Base-by-base conservation (phyloP, 2,888 invertebrate genomes). In the Lithophane ornitopus region DNA sequence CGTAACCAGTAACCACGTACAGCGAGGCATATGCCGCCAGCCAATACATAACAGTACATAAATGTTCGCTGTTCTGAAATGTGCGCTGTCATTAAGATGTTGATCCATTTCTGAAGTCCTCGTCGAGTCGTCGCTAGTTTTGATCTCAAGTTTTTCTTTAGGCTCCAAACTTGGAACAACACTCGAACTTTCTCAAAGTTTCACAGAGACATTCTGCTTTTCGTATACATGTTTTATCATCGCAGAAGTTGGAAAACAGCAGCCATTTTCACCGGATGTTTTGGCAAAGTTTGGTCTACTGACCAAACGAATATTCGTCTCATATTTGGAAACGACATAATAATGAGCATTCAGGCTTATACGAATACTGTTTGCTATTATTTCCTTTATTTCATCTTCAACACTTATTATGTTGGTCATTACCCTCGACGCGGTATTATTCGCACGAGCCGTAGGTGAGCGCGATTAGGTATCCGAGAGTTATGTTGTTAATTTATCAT, bases 91-190 rank as follows among this genome's bases (percentile, higher is more conserved):
- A 87, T 87, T 82, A 85, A 77, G 85, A 87, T 78, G 76, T 85
- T 85, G 80, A 82, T 78, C 78, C 76, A 71, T 76, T 71, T 69
- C 63, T 76, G 49, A 81, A 83, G 72, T 73, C 71, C 65, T 81
- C 26, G 22, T 56, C 56, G 52, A 52, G 52, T n/a, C 70, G 70
- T 39, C 39, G 59, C 68, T 77, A 82, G 85, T 81, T 82, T 59
- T 68, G 76, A 66, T 71, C 80, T 71, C 61, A 87, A 85, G 87
- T 77, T 82, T 80, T 82, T 78, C 80, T 73, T 76, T 73, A 81
- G 72, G 56, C 82, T 74, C 54, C 74, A 69, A 86, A 81, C 87
- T 87, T 71, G 49, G 70, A 76, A 86, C 85, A 87, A 87, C 75
- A 76, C 86, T 85, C 75, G 26, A 82, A 85, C 66, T 87, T 78